Evolutionary conservation across 2,888 invertebrate genomes (phyloP).

Genomic region (Hydriomena furcata): DNA sequence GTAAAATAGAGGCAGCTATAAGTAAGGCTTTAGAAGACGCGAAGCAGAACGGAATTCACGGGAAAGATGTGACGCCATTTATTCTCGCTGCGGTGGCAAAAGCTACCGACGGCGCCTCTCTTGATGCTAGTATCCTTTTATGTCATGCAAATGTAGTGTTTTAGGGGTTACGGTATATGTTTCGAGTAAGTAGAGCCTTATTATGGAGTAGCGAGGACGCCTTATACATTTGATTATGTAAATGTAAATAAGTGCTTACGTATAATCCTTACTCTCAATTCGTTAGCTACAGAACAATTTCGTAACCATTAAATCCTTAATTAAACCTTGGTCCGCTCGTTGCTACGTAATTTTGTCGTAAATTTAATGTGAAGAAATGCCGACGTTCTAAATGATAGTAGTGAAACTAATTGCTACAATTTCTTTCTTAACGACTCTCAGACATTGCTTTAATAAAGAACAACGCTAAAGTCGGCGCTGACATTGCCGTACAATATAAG

Average conservation of each 20-base stretch:
- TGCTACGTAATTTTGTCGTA: constrained; percentile 52
- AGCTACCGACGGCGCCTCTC: constrained; percentile 92
- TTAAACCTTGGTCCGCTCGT: constrained; percentile 46
- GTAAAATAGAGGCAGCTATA: constrained; percentile 87
- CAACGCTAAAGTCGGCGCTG: constrained; percentile 93
- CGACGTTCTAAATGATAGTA: constrained; percentile 57
- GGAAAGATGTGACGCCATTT: constrained; percentile 97
- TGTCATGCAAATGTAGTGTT: background rate
- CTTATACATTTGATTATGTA: constrained; percentile 4
- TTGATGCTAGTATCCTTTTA: constrained; percentile 92
- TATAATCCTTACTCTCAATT: background rate
- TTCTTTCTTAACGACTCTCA: constrained; percentile 73
- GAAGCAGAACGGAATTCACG: constrained; percentile 83
- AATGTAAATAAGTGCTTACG: constrained; percentile 4
- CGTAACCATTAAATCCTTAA: constrained; percentile 53
- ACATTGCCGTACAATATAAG: constrained; percentile 88
- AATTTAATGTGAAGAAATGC: constrained; percentile 59
- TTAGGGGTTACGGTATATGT: background rate
- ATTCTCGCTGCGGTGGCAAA: constrained; percentile 90
- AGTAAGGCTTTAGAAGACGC: constrained; percentile 86
- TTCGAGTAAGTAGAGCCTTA: background rate
- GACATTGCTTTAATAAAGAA: constrained; percentile 96
- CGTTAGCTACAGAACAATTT: constrained; percentile 41
- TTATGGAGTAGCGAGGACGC: background rate
- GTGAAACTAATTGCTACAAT: constrained; percentile 63